A percentile compares a stretch with the other conserved stretches of the same genome.
phyloP scores from a whole-genome alignment of 2,888 invertebrate genomes.

The Orchesella flavescens region DNA sequence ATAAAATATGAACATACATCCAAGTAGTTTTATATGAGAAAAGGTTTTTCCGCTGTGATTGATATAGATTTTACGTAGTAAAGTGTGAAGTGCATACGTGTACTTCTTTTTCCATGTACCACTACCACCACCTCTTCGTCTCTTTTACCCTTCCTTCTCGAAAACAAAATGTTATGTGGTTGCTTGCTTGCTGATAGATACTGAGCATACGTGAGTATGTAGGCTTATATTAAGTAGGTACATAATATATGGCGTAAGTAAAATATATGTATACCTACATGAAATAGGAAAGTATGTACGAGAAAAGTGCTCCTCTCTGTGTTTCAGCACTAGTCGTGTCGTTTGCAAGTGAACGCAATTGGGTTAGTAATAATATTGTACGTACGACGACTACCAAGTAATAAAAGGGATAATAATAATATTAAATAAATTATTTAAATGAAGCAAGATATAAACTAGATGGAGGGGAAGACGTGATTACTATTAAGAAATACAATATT shows the following conservation, averaged over 20 bases:
- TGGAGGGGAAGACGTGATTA: not conserved
- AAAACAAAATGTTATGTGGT: not conserved
- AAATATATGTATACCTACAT: not conserved
- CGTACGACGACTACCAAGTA: not conserved
- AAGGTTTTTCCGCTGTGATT: too few relatives aligned
- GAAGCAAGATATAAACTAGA: constrained; percentile 16
- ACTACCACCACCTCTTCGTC: too few relatives aligned
- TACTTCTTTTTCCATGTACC: too few relatives aligned
- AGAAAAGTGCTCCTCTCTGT: not conserved
- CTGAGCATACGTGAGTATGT: too few relatives aligned
- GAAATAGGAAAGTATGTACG: not conserved
- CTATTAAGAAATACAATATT: constrained; percentile 53
- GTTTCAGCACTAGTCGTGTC: not conserved
- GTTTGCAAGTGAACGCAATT: constrained; percentile 43
- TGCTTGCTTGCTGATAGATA: not conserved
- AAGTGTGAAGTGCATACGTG: not conserved
- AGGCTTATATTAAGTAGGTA: too few relatives aligned
- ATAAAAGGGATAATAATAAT: not conserved
- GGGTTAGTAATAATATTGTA: constrained; percentile 34
- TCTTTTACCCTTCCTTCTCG: constrained; percentile 7
- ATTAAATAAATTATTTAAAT: constrained; percentile 46
- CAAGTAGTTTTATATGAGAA: too few relatives aligned
- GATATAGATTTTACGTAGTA: not conserved
- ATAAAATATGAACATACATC: too few relatives aligned
- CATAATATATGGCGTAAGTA: not conserved